Percentiles rank a stretch among this genome's conserved stretches.
Conservation (phyloP, 2,797 vertebrate species). For the Diplodus sargus region DNA sequence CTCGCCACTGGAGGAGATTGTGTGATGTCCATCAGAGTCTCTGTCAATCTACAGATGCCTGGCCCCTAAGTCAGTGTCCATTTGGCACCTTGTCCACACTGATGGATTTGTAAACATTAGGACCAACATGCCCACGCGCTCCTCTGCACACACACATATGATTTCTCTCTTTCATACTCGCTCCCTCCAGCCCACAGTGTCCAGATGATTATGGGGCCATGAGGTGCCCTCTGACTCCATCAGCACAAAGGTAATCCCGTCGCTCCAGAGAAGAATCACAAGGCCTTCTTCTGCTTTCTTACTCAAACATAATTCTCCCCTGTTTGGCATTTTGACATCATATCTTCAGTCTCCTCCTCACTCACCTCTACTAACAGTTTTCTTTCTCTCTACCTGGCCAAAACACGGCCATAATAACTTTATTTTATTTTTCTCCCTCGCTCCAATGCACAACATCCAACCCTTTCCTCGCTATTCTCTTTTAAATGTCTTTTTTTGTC, state of each 20-base stretch:
- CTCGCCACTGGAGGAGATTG: slow-evolving; percentile 54
- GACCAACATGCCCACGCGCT: slow-evolving; percentile 66
- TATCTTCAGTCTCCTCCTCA: slow-evolving; percentile 67
- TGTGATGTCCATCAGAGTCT: slow-evolving; percentile 59
- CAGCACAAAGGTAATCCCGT: slow-evolving; percentile 86
- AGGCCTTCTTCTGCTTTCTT: slow-evolving; percentile 83
- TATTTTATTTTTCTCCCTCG: slow-evolving; percentile 82
- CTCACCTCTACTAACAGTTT: slow-evolving; percentile 50
- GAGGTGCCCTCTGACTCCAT: slow-evolving; percentile 81
- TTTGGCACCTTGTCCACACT: slow-evolving; percentile 79
- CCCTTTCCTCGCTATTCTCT: slow-evolving; percentile 83
- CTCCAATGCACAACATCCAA: slow-evolving; percentile 84
- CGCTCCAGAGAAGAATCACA: slow-evolving; percentile 73
- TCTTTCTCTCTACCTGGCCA: slow-evolving; percentile 57
- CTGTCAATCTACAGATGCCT: slow-evolving; percentile 67
- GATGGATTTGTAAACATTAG: slow-evolving; percentile 84
- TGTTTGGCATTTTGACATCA: slow-evolving; percentile 83
- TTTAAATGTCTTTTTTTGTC: slow-evolving; percentile 82
- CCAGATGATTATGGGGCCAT: slow-evolving; percentile 75
- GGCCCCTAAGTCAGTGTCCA: slow-evolving; percentile 82
- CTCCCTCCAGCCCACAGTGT: slow-evolving; percentile 64
- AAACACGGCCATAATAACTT: slow-evolving; percentile 84
- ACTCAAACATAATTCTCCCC: slow-evolving; percentile 83
- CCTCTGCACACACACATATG: slow-evolving; percentile 11
- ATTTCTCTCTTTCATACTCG: slow-evolving; percentile 42